Conservation (phyloP, 1,140 invertebrate species). For the Andrena cerasifolii region DNA sequence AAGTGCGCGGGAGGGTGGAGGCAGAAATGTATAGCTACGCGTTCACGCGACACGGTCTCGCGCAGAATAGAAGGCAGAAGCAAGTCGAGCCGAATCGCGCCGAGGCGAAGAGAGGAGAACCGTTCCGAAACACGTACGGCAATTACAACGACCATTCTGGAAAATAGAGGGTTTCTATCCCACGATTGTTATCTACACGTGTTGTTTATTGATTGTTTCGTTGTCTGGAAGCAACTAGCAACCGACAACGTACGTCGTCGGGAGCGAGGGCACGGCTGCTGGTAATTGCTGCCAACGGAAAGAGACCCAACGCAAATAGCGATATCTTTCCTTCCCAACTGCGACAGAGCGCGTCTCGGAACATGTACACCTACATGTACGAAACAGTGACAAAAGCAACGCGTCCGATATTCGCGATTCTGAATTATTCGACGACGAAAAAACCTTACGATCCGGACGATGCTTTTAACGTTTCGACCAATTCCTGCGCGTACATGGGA, state of each 20-base stretch:
- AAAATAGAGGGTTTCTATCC: slow-evolving; percentile 76
- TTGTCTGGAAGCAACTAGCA: slow-evolving; percentile 73
- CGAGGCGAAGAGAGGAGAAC: too few species aligned
- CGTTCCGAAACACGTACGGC: slow-evolving; percentile 74
- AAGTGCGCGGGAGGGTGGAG: neutral
- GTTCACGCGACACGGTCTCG: slow-evolving; percentile 37
- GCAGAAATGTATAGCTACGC: slow-evolving; percentile 36
- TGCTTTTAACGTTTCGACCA: too few species aligned
- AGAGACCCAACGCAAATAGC: slow-evolving; percentile 60
- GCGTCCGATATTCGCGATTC: too few species aligned
- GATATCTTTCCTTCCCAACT: slow-evolving; percentile 52
- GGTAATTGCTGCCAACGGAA: slow-evolving; percentile 70
- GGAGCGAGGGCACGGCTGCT: slow-evolving; percentile 72
- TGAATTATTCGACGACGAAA: neutral
- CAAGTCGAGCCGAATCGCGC: slow-evolving; percentile 57
- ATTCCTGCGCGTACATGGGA: neutral
- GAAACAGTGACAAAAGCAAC: too few species aligned
- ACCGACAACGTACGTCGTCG: slow-evolving; percentile 62
- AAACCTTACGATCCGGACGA: too few species aligned
- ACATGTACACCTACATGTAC: too few species aligned
- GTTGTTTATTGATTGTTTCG: slow-evolving; percentile 81
- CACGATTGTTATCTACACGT: slow-evolving; percentile 81
- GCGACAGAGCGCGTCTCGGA: slow-evolving; percentile 41
- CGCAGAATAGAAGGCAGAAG: slow-evolving; percentile 43
- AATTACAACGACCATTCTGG: slow-evolving; percentile 73